Conservation (phyloP, 2,113 vertebrate genomes). For the Mohoua ochrocephala region DNA sequence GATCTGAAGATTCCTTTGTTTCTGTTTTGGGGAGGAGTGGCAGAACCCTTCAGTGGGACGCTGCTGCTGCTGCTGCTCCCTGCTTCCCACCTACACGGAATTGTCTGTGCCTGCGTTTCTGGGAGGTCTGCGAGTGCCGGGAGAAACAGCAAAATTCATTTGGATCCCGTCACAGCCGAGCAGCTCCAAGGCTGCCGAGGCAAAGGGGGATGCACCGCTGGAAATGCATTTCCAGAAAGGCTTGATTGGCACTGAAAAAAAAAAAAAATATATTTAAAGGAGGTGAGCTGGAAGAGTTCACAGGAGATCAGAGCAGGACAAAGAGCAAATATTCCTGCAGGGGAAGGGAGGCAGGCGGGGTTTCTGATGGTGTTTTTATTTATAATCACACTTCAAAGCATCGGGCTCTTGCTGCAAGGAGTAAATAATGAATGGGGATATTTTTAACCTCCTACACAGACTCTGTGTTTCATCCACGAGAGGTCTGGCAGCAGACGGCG, state of each 20-base stretch:
- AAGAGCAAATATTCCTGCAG: not conserved
- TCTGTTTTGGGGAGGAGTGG: constrained; percentile 40
- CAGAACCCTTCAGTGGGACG: not conserved
- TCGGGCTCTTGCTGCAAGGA: not conserved
- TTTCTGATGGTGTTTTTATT: not conserved
- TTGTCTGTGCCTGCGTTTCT: not conserved
- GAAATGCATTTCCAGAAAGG: not conserved
- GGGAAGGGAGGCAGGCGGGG: not conserved
- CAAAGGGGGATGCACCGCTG: not conserved
- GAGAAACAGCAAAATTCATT: not conserved
- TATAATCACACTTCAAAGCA: constrained; percentile 30
- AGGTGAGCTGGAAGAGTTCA: not conserved
- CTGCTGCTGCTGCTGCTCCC: not conserved
- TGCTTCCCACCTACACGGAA: not conserved
- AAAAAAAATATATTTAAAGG: not conserved
- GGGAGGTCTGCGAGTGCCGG: not conserved
- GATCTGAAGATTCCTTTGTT: constrained; percentile 18
- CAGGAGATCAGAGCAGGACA: not conserved
- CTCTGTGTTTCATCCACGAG: not conserved
- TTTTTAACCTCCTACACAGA: constrained; percentile 30
- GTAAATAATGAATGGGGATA: constrained; percentile 44
- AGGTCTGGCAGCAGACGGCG: not conserved
- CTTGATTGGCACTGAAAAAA: not conserved
- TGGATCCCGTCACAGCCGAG: not conserved
- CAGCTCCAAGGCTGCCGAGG: not conserved